Conservation (phyloP, 2,113 vertebrate species). For the Tupaia chinensis region DNA sequence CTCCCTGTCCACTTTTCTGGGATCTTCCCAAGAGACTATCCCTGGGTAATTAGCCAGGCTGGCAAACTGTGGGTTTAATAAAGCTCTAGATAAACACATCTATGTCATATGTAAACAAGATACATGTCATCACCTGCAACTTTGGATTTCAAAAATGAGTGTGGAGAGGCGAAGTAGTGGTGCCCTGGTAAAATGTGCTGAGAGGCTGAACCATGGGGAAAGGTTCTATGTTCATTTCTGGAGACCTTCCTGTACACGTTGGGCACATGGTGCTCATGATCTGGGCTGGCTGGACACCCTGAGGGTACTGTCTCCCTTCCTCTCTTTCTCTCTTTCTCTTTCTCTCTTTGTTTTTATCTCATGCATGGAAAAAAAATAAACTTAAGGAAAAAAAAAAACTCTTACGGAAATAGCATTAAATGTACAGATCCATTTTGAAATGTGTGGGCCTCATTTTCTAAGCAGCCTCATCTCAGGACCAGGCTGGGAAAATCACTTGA, state of each 20-base stretch:
- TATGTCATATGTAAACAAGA: neutral
- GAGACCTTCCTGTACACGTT: too few relatives aligned
- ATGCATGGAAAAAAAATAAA: too few relatives aligned
- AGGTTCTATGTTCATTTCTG: too few relatives aligned
- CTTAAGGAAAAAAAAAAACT: too few relatives aligned
- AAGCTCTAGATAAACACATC: neutral
- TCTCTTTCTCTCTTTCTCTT: too few relatives aligned
- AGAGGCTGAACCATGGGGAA: too few relatives aligned
- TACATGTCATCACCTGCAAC: neutral
- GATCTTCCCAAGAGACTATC: slow-evolving; percentile 12
- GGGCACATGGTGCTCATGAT: too few relatives aligned
- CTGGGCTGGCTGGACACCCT: too few relatives aligned
- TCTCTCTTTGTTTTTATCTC: too few relatives aligned
- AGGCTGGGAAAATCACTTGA: neutral
- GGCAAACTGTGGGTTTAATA: neutral
- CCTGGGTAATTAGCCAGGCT: neutral
- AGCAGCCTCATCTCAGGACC: neutral
- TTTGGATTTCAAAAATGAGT: neutral
- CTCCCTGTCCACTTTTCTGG: neutral
- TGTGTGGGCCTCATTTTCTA: neutral
- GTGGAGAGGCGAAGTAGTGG: neutral
- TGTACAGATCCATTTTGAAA: neutral
- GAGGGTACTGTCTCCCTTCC: too few relatives aligned
- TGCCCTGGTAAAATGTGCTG: too few relatives aligned
- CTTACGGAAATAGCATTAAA: neutral